phyloP scores from a whole-genome alignment of 2,888 invertebrate species.

The Pinctada fucata region DNA sequence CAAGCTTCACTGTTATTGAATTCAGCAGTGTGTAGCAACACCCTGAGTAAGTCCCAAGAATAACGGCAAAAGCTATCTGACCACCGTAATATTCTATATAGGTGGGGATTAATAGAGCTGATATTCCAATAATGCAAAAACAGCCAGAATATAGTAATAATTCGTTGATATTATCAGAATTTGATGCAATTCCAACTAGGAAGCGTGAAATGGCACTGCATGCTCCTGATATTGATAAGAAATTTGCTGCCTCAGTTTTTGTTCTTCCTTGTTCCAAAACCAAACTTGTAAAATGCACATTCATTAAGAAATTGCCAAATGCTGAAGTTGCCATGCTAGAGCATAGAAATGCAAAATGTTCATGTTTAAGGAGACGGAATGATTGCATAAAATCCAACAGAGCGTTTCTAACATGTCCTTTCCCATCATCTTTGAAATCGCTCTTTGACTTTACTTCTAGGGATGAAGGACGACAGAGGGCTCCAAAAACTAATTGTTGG shows the following conservation, averaged over 20 bases:
- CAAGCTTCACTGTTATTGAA: not conserved
- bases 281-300: not conserved
- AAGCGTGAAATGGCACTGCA: not conserved
- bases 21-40: not conserved
- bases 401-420: not conserved
- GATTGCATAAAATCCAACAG: not conserved
- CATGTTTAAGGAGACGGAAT: not conserved
- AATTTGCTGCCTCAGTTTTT: not conserved
- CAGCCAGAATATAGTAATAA: not conserved
- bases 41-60: not conserved
- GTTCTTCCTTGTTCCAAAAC: not conserved
- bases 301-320: not conserved
- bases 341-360: not conserved
- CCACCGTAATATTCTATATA: not conserved
- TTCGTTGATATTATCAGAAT: not conserved
- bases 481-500: not conserved
- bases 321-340: not conserved
- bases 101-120: not conserved
- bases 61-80: not conserved
- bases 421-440: not conserved
- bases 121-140: not conserved
- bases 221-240: not conserved
- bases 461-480: not conserved
- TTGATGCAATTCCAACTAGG: not conserved
- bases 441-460: not conserved